Conservation (phyloP, 2,797 vertebrate genomes). For the Clarias platycephalus region DNA sequence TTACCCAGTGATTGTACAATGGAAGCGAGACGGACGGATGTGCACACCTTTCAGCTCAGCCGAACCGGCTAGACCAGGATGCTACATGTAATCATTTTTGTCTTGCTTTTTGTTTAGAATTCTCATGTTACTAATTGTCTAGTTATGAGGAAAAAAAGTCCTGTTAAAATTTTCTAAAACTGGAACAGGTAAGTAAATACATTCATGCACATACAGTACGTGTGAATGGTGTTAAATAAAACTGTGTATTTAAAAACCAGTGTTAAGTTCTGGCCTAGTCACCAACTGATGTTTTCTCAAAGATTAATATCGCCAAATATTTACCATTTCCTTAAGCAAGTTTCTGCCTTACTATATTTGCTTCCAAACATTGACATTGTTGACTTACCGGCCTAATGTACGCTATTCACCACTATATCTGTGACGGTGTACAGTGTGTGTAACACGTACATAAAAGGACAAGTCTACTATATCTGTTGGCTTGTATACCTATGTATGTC, state of each 20-base stretch:
- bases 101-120: background rate
- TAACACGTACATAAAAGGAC: background rate
- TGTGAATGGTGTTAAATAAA: background rate
- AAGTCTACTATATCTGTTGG: background rate
- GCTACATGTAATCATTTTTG: no score
- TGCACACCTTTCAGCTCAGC: background rate
- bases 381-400: slow-evolving; percentile 8
- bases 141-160: no score
- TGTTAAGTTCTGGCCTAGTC: background rate
- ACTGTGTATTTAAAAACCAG: background rate
- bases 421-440: background rate
- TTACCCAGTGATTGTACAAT: background rate
- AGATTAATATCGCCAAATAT: slow-evolving; percentile 36
- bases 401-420: background rate
- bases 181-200: background rate
- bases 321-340: slow-evolving; percentile 17
- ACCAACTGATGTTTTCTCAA: background rate
- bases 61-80: background rate
- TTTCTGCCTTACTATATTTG: slow-evolving; percentile 21
- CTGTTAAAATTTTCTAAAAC: background rate
- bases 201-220: background rate
- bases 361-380: slow-evolving; percentile 4
- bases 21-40: background rate
- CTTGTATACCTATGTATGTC: background rate
- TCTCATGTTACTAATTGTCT: background rate